Evolutionary conservation across 2,113 vertebrate genomes (phyloP).

Genomic region (Otocyon megalotis): DNA sequence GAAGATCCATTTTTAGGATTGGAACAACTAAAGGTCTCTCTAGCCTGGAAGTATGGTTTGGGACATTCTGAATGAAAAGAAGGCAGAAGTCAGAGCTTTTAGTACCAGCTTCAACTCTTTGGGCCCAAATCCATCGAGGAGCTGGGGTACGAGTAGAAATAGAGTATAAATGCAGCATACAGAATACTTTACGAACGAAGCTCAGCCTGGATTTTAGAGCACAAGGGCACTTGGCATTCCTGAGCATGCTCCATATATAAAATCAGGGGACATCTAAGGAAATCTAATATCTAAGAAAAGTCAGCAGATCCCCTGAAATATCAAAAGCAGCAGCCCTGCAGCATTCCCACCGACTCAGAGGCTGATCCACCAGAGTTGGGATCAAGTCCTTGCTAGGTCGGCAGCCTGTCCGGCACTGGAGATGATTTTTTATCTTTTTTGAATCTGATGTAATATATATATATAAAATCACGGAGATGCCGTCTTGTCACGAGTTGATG

Average conservation of each 20-base stretch:
- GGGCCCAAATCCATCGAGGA: not conserved
- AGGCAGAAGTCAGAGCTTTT: not conserved
- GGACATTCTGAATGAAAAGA: rapidly evolving
- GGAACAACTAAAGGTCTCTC: not conserved
- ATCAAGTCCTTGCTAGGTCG: not conserved
- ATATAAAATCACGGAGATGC: not conserved
- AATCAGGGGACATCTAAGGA: not conserved
- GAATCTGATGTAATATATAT: not conserved
- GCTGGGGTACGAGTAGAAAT: not conserved
- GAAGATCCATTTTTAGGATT: not conserved
- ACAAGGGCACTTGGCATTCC: not conserved
- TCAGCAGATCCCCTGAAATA: not conserved
- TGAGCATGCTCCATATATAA: not conserved
- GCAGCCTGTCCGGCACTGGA: not conserved
- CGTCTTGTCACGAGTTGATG: not conserved
- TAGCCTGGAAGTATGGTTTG: not conserved
- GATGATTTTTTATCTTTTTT: not conserved
- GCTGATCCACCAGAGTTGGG: not conserved
- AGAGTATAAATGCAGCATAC: not conserved
- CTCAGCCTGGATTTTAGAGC: not conserved
- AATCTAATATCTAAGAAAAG: not conserved
- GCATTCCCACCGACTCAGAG: not conserved
- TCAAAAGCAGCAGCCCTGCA: not conserved
- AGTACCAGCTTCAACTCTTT: not conserved
- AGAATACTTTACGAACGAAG: not conserved